A percentile compares a stretch with the other conserved stretches of the same genome.
Evolutionary conservation across 2,113 vertebrate genomes (phyloP).

Genomic region (Microtus richardsoni): DNA sequence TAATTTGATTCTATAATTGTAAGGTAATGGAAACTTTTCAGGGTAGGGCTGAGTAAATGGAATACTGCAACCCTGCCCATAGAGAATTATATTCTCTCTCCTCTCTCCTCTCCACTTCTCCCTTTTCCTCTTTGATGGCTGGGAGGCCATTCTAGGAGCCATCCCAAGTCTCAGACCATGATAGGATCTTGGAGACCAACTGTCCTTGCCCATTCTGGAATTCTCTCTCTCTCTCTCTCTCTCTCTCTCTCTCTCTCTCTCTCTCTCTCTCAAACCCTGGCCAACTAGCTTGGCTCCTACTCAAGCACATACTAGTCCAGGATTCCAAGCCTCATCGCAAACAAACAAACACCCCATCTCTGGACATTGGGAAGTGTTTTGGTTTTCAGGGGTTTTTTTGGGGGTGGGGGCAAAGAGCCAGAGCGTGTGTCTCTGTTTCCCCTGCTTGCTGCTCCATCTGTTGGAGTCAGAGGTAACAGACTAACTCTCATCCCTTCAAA

Average conservation of each 20-base stretch:
- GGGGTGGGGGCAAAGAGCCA: too few species aligned
- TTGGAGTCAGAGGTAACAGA: neutral
- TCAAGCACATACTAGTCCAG: neutral
- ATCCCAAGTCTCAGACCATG: neutral
- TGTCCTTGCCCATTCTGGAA: neutral
- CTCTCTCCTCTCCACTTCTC: too few species aligned
- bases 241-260: too few species aligned
- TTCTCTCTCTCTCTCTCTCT: neutral
- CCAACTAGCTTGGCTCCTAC: neutral
- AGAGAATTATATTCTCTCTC: neutral
- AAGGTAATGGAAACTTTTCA: neutral
- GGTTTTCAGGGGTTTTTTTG: too few species aligned
- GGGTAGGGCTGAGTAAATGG: neutral
- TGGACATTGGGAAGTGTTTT: neutral
- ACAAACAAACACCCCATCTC: neutral
- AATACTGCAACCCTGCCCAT: neutral
- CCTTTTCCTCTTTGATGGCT: neutral
- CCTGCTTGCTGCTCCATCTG: neutral
- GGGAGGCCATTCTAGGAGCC: neutral
- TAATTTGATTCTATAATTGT: neutral
- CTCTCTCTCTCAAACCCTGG: neutral
- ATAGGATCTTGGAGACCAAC: neutral
- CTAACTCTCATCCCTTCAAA: neutral
- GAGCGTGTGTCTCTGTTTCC: neutral
- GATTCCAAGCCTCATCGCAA: neutral